Base-by-base conservation (phyloP, 2,888 invertebrate genomes). In the Leptopterna dolabrata region DNA sequence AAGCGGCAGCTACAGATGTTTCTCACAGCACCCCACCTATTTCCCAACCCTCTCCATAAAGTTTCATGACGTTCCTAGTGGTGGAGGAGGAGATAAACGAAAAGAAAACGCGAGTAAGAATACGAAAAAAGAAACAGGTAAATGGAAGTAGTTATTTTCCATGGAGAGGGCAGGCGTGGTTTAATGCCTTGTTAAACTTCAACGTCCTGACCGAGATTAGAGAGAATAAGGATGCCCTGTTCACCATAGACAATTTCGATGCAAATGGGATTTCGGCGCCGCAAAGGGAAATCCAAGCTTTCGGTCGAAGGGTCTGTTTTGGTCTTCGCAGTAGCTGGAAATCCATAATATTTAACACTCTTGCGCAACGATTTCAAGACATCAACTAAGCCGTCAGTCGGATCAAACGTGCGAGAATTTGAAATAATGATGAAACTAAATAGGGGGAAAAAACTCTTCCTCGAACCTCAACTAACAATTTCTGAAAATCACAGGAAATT, bases 231-330 rank as follows among this genome's bases (percentile, higher is more conserved):
- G 43, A 76, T 43, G 24, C 76, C 36, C 76, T 76, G 76, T 36
- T 76, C 29, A 76, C 76, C 76, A 76, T 76, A 76, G 76, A 76
- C 76, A 29, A 76, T 76, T 76, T 76, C 76, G 36, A 76, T 76
- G 76, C 76, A 41, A 76, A 76, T 76, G 36, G 30, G 43, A 30
- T 43, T 36, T 76, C 76, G 36, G 16, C 76, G 76, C 36, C 16
- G n/a, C 19, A 76, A 29, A 76, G 16, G 30, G 19, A 43, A 13
- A 27, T 16, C 7, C 63, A 6, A 24, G 63, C 11, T 6, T 19
- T 63, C 63, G 27, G 19, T 63, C 19, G 19, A 63, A 11, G 24
- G 24, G 24, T 1, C 63, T 19, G 63, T 63, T 63, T 1, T 19
- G 63, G 24, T 63, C 24, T 24, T 24, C 63, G 9, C 63, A 7